Percentiles rank a stretch among this genome's conserved stretches.
These are phyloP conservation scores for Laticauda laticaudata DNA, from an alignment of 2,113 vertebrate species.

Conservation along the genomic window DNA sequence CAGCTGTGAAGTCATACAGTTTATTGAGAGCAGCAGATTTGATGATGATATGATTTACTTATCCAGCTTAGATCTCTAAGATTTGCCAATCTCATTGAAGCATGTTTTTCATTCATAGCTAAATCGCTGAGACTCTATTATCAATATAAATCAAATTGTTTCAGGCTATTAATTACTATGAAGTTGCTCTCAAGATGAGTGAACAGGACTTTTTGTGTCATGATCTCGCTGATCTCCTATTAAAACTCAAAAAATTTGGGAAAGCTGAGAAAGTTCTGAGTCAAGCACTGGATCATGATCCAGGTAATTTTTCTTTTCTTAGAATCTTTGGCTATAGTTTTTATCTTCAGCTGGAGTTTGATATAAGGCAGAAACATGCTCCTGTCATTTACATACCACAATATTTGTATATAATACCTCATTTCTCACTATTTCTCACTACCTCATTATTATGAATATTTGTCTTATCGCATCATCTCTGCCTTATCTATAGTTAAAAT, in stretches of 20 bases:
- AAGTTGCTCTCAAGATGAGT: constrained; percentile 70
- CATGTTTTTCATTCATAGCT: not conserved
- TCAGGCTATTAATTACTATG: constrained; percentile 76
- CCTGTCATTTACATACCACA: not conserved
- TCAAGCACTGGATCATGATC: constrained; percentile 63
- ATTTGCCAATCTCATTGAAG: not conserved
- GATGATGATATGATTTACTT: not conserved
- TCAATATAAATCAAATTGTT: not conserved
- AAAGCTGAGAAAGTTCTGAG: constrained; percentile 71
- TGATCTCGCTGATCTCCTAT: constrained; percentile 69
- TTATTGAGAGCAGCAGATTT: not conserved
- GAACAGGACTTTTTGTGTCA: constrained; percentile 69
- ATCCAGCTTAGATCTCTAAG: not conserved
- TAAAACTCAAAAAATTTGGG: constrained; percentile 69
- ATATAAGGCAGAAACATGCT: not conserved
- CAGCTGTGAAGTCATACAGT: not conserved
- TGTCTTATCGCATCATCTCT: not conserved
- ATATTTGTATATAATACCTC: not conserved
- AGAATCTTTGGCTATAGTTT: not conserved
- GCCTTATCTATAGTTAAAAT: not conserved
- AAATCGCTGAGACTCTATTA: not conserved
- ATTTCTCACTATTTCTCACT: too few relatives aligned
- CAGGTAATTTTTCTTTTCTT: constrained; percentile 49
- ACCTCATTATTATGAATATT: not conserved
- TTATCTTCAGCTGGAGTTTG: not conserved